Evolutionary conservation across 2,888 invertebrate species (phyloP).

Genomic region (Nyleta sp.): DNA sequence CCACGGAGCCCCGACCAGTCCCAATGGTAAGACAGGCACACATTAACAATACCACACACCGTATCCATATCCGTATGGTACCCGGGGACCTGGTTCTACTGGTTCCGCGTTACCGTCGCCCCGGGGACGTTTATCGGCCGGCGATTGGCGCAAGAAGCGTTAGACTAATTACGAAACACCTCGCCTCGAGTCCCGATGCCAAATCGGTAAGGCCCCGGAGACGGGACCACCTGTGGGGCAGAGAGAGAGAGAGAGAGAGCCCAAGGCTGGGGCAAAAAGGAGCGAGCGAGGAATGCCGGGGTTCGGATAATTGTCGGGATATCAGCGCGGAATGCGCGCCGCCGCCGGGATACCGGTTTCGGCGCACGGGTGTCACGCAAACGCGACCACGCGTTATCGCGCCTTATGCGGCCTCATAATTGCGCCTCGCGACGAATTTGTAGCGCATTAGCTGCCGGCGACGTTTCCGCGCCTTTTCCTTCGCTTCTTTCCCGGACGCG

Average conservation of each 20-base stretch:
- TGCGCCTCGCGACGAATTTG: conserved; percentile 68
- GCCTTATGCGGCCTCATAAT: conserved; percentile 66
- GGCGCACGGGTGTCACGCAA: conserved; percentile 65
- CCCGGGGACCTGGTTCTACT: too few species aligned
- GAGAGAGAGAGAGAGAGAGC: too few species aligned
- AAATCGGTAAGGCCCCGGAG: too few species aligned
- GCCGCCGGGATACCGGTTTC: conserved; percentile 57
- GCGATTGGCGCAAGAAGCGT: conserved; percentile 47
- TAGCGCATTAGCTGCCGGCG: conserved; percentile 66
- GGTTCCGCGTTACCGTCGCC: conserved; percentile 33
- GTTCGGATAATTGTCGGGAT: conserved; percentile 58
- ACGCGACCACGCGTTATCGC: conserved; percentile 63
- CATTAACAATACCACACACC: too few species aligned
- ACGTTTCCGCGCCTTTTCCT: conserved; percentile 66
- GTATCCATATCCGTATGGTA: too few species aligned
- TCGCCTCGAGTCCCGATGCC: conserved; percentile 17
- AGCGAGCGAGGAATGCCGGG: conserved; percentile 48
- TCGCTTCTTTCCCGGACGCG: conserved; percentile 60
- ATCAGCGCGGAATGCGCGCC: conserved; percentile 53
- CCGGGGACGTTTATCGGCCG: conserved; percentile 29
- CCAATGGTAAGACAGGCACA: conserved; percentile 75
- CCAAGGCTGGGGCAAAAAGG: conserved; percentile 37
- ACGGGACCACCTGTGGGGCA: conserved; percentile 48
- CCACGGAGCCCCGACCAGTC: conserved; percentile 80
- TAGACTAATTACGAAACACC: conserved; percentile 62